Percentiles rank a stretch among this genome's conserved stretches.
phyloP scores from a whole-genome alignment of 2,888 invertebrate genomes.

The Torymus texanus region DNA sequence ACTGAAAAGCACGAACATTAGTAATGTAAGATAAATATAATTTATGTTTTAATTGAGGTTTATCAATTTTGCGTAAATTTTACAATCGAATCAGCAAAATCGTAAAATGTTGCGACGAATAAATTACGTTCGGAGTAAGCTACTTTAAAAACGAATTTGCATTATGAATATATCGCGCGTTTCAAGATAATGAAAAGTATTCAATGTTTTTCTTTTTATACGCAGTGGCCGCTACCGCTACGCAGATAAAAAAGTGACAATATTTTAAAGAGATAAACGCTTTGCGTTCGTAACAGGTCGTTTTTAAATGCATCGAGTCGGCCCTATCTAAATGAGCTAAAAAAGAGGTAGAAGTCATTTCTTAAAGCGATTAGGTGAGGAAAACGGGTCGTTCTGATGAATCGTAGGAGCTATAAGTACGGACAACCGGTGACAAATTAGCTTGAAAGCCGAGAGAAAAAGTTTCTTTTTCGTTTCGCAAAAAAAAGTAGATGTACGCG shows the following conservation, averaged over 20 bases:
- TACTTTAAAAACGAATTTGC: conserved; percentile 14
- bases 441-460: not conserved
- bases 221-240: conserved; percentile 30
- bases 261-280: conserved; percentile 65
- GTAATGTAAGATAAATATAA: not conserved
- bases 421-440: conserved; percentile 7
- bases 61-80: not conserved
- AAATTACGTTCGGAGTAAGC: conserved; percentile 3
- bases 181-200: conserved; percentile 13
- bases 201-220: conserved; percentile 39
- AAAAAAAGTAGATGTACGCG: not conserved
- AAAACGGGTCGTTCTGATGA: conserved; percentile 42
- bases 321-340: conserved; percentile 62
- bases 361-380: conserved; percentile 61
- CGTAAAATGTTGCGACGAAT: not conserved
- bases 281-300: conserved; percentile 62
- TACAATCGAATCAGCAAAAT: not conserved
- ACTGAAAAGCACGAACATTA: too few relatives aligned
- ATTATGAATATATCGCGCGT: conserved; percentile 5
- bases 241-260: conserved; percentile 55
- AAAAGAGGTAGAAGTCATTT: conserved; percentile 62
- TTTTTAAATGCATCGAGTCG: conserved; percentile 64
- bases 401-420: conserved; percentile 7
- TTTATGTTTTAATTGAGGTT: not conserved
- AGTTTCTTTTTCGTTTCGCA: not conserved